Base-by-base conservation (phyloP, 1,140 invertebrate species). In the Megalopta genalis region DNA sequence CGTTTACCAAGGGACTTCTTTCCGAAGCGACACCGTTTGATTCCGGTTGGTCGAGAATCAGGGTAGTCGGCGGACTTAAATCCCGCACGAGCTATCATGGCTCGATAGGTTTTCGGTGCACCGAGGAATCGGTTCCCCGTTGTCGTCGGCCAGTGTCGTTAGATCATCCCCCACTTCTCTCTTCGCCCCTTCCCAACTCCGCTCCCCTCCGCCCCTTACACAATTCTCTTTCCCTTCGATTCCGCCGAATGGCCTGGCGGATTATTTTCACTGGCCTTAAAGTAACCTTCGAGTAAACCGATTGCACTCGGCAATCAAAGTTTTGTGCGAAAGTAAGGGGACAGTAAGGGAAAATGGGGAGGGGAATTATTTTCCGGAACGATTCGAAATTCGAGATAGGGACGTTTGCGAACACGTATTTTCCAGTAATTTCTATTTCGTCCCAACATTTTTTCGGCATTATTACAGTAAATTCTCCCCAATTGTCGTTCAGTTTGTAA, bases 1-100 rank as follows among this genome's bases (percentile, higher is more conserved):
- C 68, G 23, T 57, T 68, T 37, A 23, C 66, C 71, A 37, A 75
- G 49, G 49, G 73, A 67, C 2, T 9, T 49, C 23, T 59, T 63
- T 64, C 78, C 25, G 8, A 16, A 16, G 9, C 7, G 23, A 18
- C 10, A 57, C 54, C 54, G 37, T 62, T 74, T 62, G 64, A 68
- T 64, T 46, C 63, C 49, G 75, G 49, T 49, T 37, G 49, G 49
- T 66, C 9, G 52, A n/a, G 60, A 83, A 73, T 73, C 68, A 21
- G 18, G 76, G 62, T 52, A 67, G 68, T 71, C 68, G 54, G 63
- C 42, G 14, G 64, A 71, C 82, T 81, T 59, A 84, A 85, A 85
- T 85, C 68, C 63, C 77, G 62, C 60, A 76, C 72, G 82, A 69
- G 73, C 64, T 65, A 62, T 81, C 71, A 52, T 46, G 71, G 52